Evolutionary conservation across 2,888 invertebrate genomes (phyloP).

Genomic region (Chouioia cunea): DNA sequence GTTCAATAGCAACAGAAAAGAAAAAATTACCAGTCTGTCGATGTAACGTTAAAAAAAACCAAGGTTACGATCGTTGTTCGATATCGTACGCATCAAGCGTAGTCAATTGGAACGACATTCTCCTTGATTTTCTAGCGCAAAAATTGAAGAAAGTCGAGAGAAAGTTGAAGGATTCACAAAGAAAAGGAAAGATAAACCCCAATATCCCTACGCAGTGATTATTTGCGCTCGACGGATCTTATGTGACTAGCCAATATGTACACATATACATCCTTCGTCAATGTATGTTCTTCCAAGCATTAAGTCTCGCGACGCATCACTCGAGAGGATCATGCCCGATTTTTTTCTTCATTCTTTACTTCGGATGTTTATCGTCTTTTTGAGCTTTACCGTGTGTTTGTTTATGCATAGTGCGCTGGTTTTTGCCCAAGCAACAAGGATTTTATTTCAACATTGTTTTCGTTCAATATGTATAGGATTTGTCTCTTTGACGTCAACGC

Average conservation of each 20-base stretch:
- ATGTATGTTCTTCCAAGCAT: conserved; percentile 1
- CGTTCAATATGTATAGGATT: too few species aligned
- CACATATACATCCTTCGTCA: conserved; percentile 22
- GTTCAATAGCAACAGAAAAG: too few species aligned
- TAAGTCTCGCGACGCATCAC: too few species aligned
- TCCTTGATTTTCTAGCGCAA: conserved; percentile 2
- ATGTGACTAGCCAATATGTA: too few species aligned
- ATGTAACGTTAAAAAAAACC: too few species aligned
- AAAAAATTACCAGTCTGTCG: too few species aligned
- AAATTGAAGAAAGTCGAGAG: neutral
- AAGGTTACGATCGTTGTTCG: conserved; percentile 20
- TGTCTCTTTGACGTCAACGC: too few species aligned
- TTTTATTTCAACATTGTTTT: too few species aligned
- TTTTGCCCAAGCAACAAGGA: neutral
- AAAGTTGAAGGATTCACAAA: neutral
- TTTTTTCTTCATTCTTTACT: neutral
- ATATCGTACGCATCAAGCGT: too few species aligned
- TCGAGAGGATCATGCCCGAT: too few species aligned
- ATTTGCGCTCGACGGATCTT: neutral
- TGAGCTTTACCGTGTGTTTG: neutral
- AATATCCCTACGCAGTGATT: neutral
- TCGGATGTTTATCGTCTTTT: neutral
- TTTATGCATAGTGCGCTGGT: too few species aligned
- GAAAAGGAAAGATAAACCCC: neutral
- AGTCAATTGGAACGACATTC: neutral